Percentiles rank a stretch among this genome's conserved stretches.
phyloP scores from a whole-genome alignment of 1,140 invertebrate species.

The Drosophila hydei region DNA sequence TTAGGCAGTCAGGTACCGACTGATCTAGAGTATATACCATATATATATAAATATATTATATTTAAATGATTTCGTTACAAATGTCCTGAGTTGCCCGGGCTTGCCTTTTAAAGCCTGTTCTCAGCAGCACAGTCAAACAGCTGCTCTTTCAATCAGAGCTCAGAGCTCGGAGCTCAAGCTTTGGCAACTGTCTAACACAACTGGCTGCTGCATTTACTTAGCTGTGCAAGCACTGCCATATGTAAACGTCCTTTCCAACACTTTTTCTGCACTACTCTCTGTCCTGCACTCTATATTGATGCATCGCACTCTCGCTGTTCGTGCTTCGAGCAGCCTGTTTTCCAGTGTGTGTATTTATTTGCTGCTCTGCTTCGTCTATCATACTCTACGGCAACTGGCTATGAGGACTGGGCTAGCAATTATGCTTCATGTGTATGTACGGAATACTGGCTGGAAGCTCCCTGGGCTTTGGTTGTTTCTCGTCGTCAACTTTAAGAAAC shows the following conservation, averaged over 20 bases:
- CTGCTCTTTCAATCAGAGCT: constrained; percentile 9
- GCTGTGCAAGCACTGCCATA: constrained; percentile 33
- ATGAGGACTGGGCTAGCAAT: neutral
- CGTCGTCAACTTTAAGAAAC: too few relatives aligned
- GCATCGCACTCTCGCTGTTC: neutral
- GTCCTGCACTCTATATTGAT: neutral
- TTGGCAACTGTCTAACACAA: constrained; percentile 26
- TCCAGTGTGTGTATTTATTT: constrained; percentile 59
- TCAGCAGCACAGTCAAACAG: neutral
- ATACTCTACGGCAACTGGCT: neutral
- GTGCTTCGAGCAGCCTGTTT: neutral
- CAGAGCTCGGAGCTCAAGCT: constrained; percentile 29
- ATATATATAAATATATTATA: too few relatives aligned
- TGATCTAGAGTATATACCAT: too few relatives aligned
- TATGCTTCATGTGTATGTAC: neutral
- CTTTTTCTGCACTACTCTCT: neutral
- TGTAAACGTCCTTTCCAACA: constrained; percentile 14
- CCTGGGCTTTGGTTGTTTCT: too few relatives aligned
- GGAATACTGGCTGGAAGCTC: too few relatives aligned
- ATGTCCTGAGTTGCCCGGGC: too few relatives aligned
- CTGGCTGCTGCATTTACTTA: constrained; percentile 70
- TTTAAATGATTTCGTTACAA: too few relatives aligned
- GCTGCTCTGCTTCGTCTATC: constrained; percentile 59
- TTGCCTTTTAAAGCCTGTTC: neutral
- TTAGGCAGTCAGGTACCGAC: too few relatives aligned